These are phyloP conservation scores for Rambutsinella grinnellia DNA, from an alignment of 2,888 invertebrate genomes.

Conservation along the genomic window DNA sequence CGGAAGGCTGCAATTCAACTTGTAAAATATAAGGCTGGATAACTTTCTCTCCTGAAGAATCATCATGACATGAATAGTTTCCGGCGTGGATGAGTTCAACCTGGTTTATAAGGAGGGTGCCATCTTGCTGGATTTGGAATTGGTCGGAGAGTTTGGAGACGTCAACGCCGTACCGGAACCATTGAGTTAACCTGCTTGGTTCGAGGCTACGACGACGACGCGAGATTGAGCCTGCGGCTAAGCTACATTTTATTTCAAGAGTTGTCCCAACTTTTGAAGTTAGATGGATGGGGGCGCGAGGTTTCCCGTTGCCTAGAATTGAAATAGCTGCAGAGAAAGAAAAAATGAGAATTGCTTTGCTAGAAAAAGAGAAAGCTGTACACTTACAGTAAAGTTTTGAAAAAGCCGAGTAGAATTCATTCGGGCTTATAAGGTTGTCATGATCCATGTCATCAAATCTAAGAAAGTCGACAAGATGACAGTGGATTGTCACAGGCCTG, in stretches of 20 bases:
- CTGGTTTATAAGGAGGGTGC: slow-evolving; percentile 79
- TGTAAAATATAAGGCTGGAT: slow-evolving; percentile 81
- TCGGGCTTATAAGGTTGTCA: slow-evolving; percentile 77
- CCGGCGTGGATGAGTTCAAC: slow-evolving; percentile 81
- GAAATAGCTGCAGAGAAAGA: slow-evolving; percentile 75
- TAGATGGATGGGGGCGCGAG: slow-evolving; percentile 74
- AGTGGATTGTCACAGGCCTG: slow-evolving; percentile 44
- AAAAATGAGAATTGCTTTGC: slow-evolving; percentile 23
- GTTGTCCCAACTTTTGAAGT: slow-evolving; percentile 81
- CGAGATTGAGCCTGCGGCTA: slow-evolving; percentile 46
- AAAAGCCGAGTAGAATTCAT: slow-evolving; percentile 82
- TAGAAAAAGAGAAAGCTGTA: neutral
- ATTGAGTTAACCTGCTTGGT: slow-evolving; percentile 18
- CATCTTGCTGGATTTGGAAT: slow-evolving; percentile 75
- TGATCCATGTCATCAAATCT: slow-evolving; percentile 78
- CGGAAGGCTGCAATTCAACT: too few species aligned
- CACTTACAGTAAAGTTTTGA: slow-evolving; percentile 75
- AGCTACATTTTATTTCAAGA: slow-evolving; percentile 83
- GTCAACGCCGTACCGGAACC: slow-evolving; percentile 57
- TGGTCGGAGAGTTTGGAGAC: slow-evolving; percentile 68
- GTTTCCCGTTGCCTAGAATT: slow-evolving; percentile 75
- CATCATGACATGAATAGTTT: slow-evolving; percentile 80
- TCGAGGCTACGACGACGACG: neutral
- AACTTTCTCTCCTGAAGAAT: slow-evolving; percentile 78
- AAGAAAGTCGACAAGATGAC: slow-evolving; percentile 74